Evolutionary conservation across 2,113 vertebrate genomes (phyloP), one percentile per base, ranked within the genome.

Genomic region (Sinosuthora webbiana): DNA sequence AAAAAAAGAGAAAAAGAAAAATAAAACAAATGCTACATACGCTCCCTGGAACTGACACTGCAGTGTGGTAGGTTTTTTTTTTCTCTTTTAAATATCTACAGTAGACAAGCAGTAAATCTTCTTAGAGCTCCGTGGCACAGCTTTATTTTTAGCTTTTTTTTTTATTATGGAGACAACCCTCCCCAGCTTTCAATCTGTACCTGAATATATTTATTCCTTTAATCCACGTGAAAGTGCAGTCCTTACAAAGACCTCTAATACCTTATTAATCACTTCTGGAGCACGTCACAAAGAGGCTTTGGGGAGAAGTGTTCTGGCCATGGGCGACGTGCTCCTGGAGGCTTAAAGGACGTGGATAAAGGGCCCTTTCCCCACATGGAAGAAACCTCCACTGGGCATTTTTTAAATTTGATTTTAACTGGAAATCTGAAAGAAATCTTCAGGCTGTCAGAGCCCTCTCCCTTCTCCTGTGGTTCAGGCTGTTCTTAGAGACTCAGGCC

Each of bases 101-200:
- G 84, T 44, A 94, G 89, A 92, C 71, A 45, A 77, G 89, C 87
- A 92, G 87, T 90, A 91, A 95, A 94, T 94, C 94, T 96, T 77
- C 94, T 94, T 89, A 92, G 56, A 55, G 93, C 78, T 92, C 69
- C 0, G 6, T 19, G 73, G 87, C 86, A 83, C 82, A 37, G 84
- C 94, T 83, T 94, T 93, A 95, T 96, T 96, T 95, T 94, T 95
- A 93, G 94, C 90, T 85, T 80, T 78, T 39, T 78, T 39, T 91
- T 91, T 89, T 90, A 95, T 96, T 83, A 91, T 64, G 4, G 9
- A 93, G 92, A 92, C 78, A 77, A 20, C 50, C 83, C 89, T 91
- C 94, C 90, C 42, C 82, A 83, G 90, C 93, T 90, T 77, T 89
- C 84, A 76, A 59, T 93, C 85, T 83, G 76, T 35, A 83, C 91